Conservation (phyloP, 1,140 invertebrate genomes). For the Pseudomyrmex cubaensis region DNA sequence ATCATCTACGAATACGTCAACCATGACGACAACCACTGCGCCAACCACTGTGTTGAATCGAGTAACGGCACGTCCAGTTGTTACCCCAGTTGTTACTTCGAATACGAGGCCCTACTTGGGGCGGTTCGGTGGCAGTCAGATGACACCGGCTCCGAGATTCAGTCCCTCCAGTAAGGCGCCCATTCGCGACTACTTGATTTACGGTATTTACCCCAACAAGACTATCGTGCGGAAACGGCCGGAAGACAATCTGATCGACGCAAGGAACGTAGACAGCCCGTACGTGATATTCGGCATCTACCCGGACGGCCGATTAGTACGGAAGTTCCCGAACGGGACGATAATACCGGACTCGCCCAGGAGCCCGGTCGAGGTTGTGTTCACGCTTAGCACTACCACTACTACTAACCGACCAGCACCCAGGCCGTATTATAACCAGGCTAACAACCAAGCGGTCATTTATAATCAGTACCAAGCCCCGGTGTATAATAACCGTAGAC, state of each 20-base stretch:
- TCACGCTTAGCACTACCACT: constrained; percentile 82
- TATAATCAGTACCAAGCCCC: constrained; percentile 78
- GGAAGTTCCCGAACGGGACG: constrained; percentile 91
- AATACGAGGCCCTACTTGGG: constrained; percentile 76
- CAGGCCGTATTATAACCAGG: constrained; percentile 78
- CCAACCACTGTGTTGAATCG: constrained; percentile 54
- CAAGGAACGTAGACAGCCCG: constrained; percentile 88
- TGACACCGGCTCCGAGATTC: constrained; percentile 80
- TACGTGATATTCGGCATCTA: constrained; percentile 90
- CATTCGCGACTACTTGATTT: constrained; percentile 89
- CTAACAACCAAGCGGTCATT: constrained; percentile 72
- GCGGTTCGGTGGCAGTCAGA: constrained; percentile 79
- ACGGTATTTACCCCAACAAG: constrained; percentile 90
- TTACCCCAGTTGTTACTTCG: background rate
- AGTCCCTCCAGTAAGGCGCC: constrained; percentile 83
- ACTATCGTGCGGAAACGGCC: constrained; percentile 90
- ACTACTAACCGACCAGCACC: constrained; percentile 82
- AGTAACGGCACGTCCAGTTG: background rate
- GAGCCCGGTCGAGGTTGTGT: constrained; percentile 84
- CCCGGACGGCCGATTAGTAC: constrained; percentile 90
- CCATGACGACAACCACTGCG: background rate
- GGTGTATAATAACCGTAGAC: constrained; percentile 77
- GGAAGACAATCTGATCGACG: constrained; percentile 87
- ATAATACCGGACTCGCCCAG: constrained; percentile 88
- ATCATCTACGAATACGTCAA: constrained; percentile 28